Evolutionary conservation across 1,140 invertebrate species (phyloP), one percentile per base, ranked within the genome.

Genomic region (Magallana gigas): DNA sequence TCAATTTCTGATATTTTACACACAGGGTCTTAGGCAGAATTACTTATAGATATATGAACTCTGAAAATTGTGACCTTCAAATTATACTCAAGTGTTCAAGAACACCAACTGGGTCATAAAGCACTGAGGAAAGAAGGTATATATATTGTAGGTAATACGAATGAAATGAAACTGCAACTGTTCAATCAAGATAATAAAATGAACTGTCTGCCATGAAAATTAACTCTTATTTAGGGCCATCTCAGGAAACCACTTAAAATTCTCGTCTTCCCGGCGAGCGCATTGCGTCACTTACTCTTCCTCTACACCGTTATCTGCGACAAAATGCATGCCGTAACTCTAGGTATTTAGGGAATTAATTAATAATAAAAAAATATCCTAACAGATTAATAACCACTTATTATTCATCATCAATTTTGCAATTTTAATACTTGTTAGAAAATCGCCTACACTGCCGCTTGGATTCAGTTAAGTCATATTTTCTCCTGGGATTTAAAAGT

Each of bases 161-260:
- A 76, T 76, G 68, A 29, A 76, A 76, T 76, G 23, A 18, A 29
- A 23, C 23, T 29, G 68, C 12, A 29, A 76, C 18, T 76, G 36
- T 76, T 23, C 36, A 76, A 76, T 76, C 68, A 76, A 76, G 68
- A 71, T 76, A 29, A 29, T 8, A 76, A 4, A 23, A 76, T 76
- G 68, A 76, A 76, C 68, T 29, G 68, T 76, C 68, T 36, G 68
- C 68, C 68, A 76, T 76, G 68, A 76, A 76, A 76, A 76, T 29
- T 36, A 23, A 76, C 68, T 76, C 68, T 76, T 29, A 18, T 76
- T 76, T 76, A 29, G 6, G 12, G 68, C 23, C 11, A 18, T 29
- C 68, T 76, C 6, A 18, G 23, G 68, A 76, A 76, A 12, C 68
- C 68, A 36, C 68, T 76, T 76, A 4, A 76, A 76, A 18, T 29